A percentile compares a stretch with the other conserved stretches of the same genome.
phyloP scores from a whole-genome alignment of 2,113 vertebrate species.

The Anguilla rostrata region DNA sequence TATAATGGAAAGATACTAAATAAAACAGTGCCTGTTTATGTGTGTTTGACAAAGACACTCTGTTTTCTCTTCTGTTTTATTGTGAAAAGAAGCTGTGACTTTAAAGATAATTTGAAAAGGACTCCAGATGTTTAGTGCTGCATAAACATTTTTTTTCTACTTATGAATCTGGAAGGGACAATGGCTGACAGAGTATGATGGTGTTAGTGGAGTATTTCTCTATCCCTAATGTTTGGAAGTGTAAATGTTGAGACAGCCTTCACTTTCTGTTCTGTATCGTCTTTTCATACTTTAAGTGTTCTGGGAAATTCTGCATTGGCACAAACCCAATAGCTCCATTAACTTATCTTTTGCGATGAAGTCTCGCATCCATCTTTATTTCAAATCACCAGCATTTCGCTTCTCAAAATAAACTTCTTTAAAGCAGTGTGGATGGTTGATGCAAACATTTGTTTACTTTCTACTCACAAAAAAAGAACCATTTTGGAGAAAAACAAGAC shows the following conservation, averaged over 20 bases:
- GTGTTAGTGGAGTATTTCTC: background rate
- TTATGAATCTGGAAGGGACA: background rate
- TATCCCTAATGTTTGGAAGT: conserved; percentile 15
- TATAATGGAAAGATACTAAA: conserved; percentile 54
- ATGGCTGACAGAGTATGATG: background rate
- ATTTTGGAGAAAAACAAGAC: background rate
- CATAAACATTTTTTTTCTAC: background rate
- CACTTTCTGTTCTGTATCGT: conserved; percentile 1
- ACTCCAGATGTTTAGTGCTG: background rate
- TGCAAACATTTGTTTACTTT: background rate
- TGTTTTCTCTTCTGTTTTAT: conserved; percentile 53
- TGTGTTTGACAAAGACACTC: conserved; percentile 60
- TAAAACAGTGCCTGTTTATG: conserved; percentile 41
- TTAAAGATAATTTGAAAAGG: background rate
- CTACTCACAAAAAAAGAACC: background rate
- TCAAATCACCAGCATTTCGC: conserved; percentile 5
- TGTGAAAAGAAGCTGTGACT: background rate
- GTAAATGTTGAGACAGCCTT: background rate
- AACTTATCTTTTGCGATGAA: conserved; percentile 28
- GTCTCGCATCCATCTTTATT: conserved; percentile 12
- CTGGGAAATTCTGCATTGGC: conserved; percentile 22
- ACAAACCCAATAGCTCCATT: conserved; percentile 24
- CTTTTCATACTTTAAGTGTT: conserved; percentile 22
- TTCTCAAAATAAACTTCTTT: background rate
- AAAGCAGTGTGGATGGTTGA: background rate